Base-by-base conservation (phyloP, 2,113 vertebrate species). In the Pedetes capensis region DNA sequence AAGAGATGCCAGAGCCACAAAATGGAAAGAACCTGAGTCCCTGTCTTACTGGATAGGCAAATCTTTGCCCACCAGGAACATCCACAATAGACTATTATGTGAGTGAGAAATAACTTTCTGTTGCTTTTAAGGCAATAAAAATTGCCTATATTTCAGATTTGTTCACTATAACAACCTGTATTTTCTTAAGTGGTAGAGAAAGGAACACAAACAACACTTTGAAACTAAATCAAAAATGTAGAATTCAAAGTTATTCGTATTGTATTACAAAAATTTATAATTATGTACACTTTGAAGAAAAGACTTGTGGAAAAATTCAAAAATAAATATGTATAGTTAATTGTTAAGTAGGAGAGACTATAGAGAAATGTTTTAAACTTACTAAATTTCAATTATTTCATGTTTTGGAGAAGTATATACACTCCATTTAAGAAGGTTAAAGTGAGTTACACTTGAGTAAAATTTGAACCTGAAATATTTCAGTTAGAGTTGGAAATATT, bases 111-210 rank as follows among this genome's bases (percentile, higher is more conserved):
- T n/a, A n/a, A 86, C 6, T 59, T 89, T 23, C 55, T 49, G 76
- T 55, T 78, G 27, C 47, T 90, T 61, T 90, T 76, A 95, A 93
- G 69, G 14, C n/a, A 87, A 76, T 76, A 87, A 87, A 90, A 89
- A n/a, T 81, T 66, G 10, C 25, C 42, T 59, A 55, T 2, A n/a
- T 69, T 81, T 85, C 39, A 82, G 22, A 8, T 51, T 78, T 87
- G 47, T 83, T 37, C 82, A 27, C 47, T 76, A 39, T 32, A 82
- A 71, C 10, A 69, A 81, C 12, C 79, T 75, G 2, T 1, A 64
- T 82, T 90, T 78, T 57, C 80, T 83, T 93, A 53, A 75, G 27
- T n/a, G 22, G 2, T 63, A 75, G 27, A 32, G 1, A 74, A 85
- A 83, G 47, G 17, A 93, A 93, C 32, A 91, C 0, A 82, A 34